phyloP scores from a whole-genome alignment of 1,140 invertebrate genomes.

The Neotoxoptera formosana region DNA sequence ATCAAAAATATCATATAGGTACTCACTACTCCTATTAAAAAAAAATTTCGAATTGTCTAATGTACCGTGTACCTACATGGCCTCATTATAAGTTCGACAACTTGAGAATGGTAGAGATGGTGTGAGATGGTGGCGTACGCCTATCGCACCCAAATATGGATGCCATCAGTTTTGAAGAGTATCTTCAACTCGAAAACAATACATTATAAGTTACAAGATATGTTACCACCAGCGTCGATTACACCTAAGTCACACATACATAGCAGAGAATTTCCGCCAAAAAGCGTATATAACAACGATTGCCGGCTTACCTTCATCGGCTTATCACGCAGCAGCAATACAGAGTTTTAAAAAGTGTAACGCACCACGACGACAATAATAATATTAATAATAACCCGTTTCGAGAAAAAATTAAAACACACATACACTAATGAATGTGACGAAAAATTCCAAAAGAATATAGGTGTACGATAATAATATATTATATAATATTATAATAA shows the following conservation, averaged over 20 bases:
- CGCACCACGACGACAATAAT: not conserved
- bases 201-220: too few relatives aligned
- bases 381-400: not conserved
- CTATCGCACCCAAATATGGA: not conserved
- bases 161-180: too few relatives aligned
- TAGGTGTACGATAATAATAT: not conserved
- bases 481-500: too few relatives aligned
- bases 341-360: not conserved
- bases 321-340: not conserved
- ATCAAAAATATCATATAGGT: too few relatives aligned
- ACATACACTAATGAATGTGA: not conserved
- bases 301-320: not conserved
- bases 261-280: not conserved
- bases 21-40: not conserved
- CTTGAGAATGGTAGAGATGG: not conserved
- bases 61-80: too few relatives aligned
- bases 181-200: too few relatives aligned
- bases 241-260: not conserved
- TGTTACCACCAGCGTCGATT: too few relatives aligned
- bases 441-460: not conserved
- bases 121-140: too few relatives aligned
- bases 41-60: not conserved
- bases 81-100: not conserved
- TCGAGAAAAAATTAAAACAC: not conserved
- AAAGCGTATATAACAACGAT: not conserved